These are phyloP conservation scores for Puma concolor DNA, from an alignment of 2,113 vertebrate species.

Conservation along the genomic window DNA sequence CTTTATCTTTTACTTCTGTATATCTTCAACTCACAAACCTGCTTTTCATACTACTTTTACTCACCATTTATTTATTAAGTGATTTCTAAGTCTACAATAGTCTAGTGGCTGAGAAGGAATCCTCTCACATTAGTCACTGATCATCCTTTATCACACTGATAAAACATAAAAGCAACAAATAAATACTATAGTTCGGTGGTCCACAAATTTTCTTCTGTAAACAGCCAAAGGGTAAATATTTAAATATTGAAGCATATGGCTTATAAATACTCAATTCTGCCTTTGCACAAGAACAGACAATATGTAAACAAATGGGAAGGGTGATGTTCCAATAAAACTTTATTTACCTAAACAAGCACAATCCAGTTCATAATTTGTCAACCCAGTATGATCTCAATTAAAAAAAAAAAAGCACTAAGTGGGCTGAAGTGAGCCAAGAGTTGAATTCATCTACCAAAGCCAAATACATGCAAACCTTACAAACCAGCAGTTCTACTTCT, in stretches of 20 bases:
- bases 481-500: background rate
- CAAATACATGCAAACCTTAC: background rate
- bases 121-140: background rate
- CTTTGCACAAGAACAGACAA: background rate
- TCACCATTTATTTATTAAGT: background rate
- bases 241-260: background rate
- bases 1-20: background rate
- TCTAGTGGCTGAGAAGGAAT: background rate
- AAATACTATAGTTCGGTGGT: background rate
- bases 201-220: background rate
- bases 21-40: background rate
- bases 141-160: background rate
- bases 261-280: background rate
- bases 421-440: background rate
- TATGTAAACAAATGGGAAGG: background rate
- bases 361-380: conserved; percentile 25
- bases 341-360: background rate
- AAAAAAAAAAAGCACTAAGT: background rate
- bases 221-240: background rate
- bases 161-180: conserved; percentile 8
- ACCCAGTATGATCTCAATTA: background rate
- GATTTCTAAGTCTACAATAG: background rate
- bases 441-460: background rate
- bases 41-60: background rate
- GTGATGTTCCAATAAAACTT: background rate